Base-by-base conservation (phyloP, 2,113 vertebrate species). In the Petaurus breviceps region DNA sequence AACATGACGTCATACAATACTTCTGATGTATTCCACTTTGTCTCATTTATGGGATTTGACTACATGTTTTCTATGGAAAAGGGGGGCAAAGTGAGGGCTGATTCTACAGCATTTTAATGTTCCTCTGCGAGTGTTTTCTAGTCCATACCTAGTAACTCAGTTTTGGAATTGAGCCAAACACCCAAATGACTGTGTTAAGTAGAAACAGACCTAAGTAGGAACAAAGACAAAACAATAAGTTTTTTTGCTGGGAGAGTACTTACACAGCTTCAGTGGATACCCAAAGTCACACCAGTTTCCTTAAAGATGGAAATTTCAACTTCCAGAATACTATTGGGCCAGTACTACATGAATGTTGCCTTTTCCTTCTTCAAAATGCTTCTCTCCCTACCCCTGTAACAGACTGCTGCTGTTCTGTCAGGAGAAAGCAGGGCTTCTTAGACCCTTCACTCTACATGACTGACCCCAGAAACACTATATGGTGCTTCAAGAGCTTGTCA, bases 341-440 rank as follows among this genome's bases (percentile, higher is more conserved):
- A 94, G 26, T 14, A 0, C 0, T 2, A 12, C 90, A 91, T 93
- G 92, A 95, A 93, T 92, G 28, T 92, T 89, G 28, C 92, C 26
- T 92, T 61, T 26, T 43, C 2, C 37, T 50, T 46, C 89, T 91
- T 51, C n/a, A 16, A 16, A 92, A 93, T 54, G 51, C 12, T 77
- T 77, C 6, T n/a, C 68, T 14, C 14, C 9, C 26, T 26, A 61
- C 28, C 55, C 92, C 92, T 94, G 94, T n/a, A 93, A 96, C 96
- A 96, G 90, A 97, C 91, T 8, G 46, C 50, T 53, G 31, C 54
- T 28, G 31, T 97, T 89, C 94, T 96, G 91, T 95, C 91, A 93
- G 95, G 96, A 93, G 93, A 95, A 97, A 94, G 97, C 92, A 96
- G 94, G 92, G 55, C 95, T 96, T 97, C 96, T 90, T 51, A 91